These are phyloP conservation scores for Lasioglossum leucozonium DNA, from an alignment of 2,888 invertebrate genomes.

Conservation along the genomic window DNA sequence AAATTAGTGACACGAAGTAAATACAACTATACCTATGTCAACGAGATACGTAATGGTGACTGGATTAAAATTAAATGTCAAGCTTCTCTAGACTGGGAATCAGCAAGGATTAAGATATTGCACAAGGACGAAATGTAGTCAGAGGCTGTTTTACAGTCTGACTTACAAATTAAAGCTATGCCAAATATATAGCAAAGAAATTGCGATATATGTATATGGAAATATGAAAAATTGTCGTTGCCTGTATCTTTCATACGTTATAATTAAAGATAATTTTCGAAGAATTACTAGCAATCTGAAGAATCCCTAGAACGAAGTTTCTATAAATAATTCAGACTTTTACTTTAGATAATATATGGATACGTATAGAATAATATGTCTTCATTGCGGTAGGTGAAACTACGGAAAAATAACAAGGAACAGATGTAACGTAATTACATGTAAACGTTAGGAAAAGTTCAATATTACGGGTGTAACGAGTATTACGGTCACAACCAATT, in stretches of 20 bases:
- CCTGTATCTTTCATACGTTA: neutral
- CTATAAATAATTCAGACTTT: neutral
- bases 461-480: neutral
- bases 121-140: neutral
- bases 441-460: neutral
- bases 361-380: neutral
- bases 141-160: neutral
- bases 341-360: neutral
- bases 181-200: neutral
- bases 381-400: neutral
- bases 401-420: neutral
- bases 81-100: neutral
- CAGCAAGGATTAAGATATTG: neutral
- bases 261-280: neutral
- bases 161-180: neutral
- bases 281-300: too few relatives aligned
- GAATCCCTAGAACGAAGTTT: neutral
- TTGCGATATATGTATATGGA: neutral
- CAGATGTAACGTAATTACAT: neutral
- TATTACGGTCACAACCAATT: neutral
- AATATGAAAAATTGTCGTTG: neutral
- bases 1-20: neutral
- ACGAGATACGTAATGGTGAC: neutral
- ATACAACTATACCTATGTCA: neutral
- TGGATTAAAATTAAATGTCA: neutral